Conservation (phyloP, 2,113 vertebrate species). For the Laticauda laticaudata region DNA sequence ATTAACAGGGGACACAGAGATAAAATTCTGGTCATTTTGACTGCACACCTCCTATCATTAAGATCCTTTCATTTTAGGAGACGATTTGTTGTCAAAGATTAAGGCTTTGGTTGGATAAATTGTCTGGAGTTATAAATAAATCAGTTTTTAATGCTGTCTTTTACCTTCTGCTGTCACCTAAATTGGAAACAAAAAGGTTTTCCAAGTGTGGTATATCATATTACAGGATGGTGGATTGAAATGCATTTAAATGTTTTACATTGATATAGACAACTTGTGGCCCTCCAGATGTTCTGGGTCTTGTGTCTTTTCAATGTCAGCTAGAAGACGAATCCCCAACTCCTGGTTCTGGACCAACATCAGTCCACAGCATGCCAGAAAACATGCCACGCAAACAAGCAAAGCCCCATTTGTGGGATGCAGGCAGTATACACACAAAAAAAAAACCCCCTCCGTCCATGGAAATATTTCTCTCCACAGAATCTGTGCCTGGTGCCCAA, state of each 20-base stretch:
- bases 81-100: conserved; percentile 35
- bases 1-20: conserved; percentile 12
- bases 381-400: not conserved
- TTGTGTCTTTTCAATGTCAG: not conserved
- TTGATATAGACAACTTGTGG: too few relatives aligned
- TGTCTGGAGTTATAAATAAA: conserved; percentile 36
- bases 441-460: accelerated
- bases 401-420: not conserved
- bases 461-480: not conserved
- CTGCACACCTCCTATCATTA: conserved; percentile 3
- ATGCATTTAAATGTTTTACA: not conserved
- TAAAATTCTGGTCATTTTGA: conserved; percentile 35
- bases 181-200: conserved; percentile 30
- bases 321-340: too few relatives aligned
- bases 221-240: conserved; percentile 7
- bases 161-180: not conserved
- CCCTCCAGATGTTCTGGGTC: not conserved
- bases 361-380: not conserved
- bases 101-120: conserved; percentile 42
- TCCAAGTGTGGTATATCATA: not conserved
- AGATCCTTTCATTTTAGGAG: conserved; percentile 37
- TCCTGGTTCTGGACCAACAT: not conserved
- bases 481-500: not conserved
- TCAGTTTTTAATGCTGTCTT: conserved; percentile 15
- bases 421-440: not conserved